Base-by-base conservation (phyloP, 2,113 vertebrate genomes). In the Anhinga rufa region DNA sequence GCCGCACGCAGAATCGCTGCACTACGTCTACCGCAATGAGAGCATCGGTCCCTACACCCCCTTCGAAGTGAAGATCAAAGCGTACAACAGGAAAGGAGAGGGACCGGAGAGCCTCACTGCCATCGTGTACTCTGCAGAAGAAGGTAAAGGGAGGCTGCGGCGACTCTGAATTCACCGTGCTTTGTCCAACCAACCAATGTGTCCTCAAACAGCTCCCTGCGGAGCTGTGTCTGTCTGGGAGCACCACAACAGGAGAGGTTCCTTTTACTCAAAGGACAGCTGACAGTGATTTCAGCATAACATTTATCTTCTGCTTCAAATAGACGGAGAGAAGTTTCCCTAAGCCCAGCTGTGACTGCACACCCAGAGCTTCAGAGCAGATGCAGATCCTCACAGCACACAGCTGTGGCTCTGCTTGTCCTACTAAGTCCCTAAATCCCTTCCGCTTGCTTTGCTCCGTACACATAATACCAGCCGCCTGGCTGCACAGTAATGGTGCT, bases 31-130 rank as follows among this genome's bases (percentile, higher is more conserved):
- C 97, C 98, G 95, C 97, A 99, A 99, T 6, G 98, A 98, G 71
- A 99, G 98, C 92, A 95, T 99, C 83, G 88, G 80, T 2, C 98
- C 99, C 6, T 99, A 99, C 98, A 99, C 98, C 3, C 99, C 99
- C 34, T 99, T 99, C 14, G 99, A 99, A 89, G 99, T 99, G 96
- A 99, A 98, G 97, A 99, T 99, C 94, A 99, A 97, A 76, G 98
- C 99, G 9, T 99, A 98, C 92, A 99, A 99, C 97, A 97, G 96
- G 58, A 98, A 98, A 25, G 99, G 99, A n/a, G 98, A 99, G 36
- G 99, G 99, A 12, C 99, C 99, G 0, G 99, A 99, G 97, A 99
- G 99, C 97, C 99, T 99, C 97, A 98, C 98, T 0, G 98, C 98
- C 8, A 87, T 98, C 5, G 98, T 99, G 42, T 97, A 99, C 97